These are phyloP conservation scores for Prenolepis imparis DNA, from an alignment of 2,888 invertebrate species.

Conservation along the genomic window DNA sequence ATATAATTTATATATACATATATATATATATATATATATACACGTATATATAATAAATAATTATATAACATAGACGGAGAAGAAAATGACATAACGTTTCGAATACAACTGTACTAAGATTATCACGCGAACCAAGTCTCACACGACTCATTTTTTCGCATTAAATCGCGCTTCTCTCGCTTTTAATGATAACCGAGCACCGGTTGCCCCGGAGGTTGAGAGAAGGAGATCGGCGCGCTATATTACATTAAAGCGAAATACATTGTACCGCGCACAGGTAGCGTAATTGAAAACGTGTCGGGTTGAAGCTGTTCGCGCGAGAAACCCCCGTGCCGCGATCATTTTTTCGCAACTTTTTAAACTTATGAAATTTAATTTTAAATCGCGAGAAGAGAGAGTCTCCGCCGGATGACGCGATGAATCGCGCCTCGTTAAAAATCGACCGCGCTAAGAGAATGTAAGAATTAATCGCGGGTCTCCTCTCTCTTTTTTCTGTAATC, in stretches of 20 bases:
- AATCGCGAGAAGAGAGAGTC: slow-evolving; percentile 38
- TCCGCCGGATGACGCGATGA: slow-evolving; percentile 33
- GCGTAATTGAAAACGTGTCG: slow-evolving; percentile 64
- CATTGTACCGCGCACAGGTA: slow-evolving; percentile 51
- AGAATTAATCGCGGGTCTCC: slow-evolving; percentile 25
- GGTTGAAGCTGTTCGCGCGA: slow-evolving; percentile 49
- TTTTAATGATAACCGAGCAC: slow-evolving; percentile 43
- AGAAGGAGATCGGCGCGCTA: slow-evolving; percentile 35
- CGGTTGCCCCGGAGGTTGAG: slow-evolving; percentile 13
- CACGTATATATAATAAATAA: background rate
- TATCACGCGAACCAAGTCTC: slow-evolving; percentile 1
- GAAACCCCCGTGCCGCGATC: slow-evolving; percentile 49
- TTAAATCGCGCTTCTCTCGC: slow-evolving; percentile 46
- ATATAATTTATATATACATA: too few species aligned
- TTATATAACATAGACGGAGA: background rate
- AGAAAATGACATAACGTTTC: background rate
- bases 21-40: too few species aligned
- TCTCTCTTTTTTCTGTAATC: background rate
- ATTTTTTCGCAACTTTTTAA: slow-evolving; percentile 63
- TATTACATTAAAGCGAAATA: slow-evolving; percentile 57
- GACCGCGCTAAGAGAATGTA: slow-evolving; percentile 40
- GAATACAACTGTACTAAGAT: slow-evolving; percentile 25
- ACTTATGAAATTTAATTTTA: slow-evolving; percentile 62
- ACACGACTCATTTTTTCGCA: slow-evolving; percentile 36
- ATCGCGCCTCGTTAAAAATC: slow-evolving; percentile 54